phyloP scores from a whole-genome alignment of 2,797 vertebrate species.

The Pangasius larnaudii region DNA sequence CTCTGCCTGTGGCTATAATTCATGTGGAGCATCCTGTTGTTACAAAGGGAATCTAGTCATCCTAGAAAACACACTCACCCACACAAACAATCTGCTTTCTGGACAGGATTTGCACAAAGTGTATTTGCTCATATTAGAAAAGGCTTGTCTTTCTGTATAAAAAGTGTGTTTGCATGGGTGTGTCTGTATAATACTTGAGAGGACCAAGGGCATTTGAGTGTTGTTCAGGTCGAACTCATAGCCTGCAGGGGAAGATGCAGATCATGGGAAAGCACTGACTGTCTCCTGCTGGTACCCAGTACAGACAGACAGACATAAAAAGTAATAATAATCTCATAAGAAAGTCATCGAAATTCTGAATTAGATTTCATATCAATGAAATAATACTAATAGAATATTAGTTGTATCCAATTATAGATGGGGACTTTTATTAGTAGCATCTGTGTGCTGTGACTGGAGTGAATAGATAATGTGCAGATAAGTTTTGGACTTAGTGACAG shows the following conservation, averaged over 20 bases:
- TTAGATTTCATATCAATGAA: not conserved
- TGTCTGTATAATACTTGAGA: not conserved
- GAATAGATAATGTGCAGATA: not conserved
- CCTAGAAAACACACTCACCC: constrained; percentile 20
- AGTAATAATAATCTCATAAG: not conserved
- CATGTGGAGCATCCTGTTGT: constrained; percentile 49
- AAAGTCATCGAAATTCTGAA: not conserved
- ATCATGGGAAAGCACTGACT: not conserved
- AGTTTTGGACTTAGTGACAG: not conserved
- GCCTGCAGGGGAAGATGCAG: not conserved
- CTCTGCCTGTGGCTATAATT: constrained; percentile 42
- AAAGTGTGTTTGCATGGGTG: constrained; percentile 4
- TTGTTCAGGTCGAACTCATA: not conserved
- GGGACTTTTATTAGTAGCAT: not conserved
- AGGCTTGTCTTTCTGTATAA: not conserved
- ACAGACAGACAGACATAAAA: not conserved
- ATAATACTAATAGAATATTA: not conserved
- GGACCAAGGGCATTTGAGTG: not conserved
- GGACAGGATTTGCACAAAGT: not conserved
- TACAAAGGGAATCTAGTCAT: constrained; percentile 35
- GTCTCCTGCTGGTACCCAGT: not conserved
- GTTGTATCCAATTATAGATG: not conserved
- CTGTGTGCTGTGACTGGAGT: not conserved
- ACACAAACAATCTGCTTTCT: constrained; percentile 31
- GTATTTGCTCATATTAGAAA: not conserved